phyloP scores from a whole-genome alignment of 2,797 vertebrate genomes.

The Brachyalestes nurse region DNA sequence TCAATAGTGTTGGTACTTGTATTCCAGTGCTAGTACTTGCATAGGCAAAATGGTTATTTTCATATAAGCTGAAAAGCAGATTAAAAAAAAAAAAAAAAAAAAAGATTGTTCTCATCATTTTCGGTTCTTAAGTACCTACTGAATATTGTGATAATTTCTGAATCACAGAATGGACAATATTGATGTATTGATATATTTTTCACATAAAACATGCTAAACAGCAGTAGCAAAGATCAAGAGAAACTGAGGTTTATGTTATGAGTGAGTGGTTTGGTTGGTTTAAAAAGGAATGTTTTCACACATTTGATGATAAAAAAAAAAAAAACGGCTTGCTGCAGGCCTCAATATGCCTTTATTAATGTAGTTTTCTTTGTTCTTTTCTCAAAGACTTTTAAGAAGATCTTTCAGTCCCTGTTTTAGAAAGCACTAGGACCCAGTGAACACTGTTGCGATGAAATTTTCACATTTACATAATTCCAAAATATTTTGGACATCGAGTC shows the following conservation, averaged over 20 bases:
- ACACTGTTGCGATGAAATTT: neutral
- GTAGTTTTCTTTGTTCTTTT: neutral
- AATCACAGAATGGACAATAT: constrained; percentile 40
- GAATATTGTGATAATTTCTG: constrained; percentile 45
- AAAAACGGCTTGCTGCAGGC: neutral
- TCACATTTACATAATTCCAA: neutral
- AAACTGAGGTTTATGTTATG: constrained; percentile 22
- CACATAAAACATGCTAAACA: constrained; percentile 42
- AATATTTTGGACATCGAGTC: neutral
- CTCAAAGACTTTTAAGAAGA: neutral
- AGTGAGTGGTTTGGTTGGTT: constrained; percentile 22
- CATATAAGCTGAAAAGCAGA: constrained; percentile 36
- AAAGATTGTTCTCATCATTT: constrained; percentile 31
- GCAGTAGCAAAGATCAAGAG: neutral
- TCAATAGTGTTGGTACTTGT: constrained; percentile 14
- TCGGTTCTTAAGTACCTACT: constrained; percentile 8
- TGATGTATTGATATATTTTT: constrained; percentile 46
- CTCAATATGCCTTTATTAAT: constrained; percentile 10
- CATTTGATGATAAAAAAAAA: constrained; percentile 25
- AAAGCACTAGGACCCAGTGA: neutral
- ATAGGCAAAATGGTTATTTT: constrained; percentile 46
- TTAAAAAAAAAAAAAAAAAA: neutral
- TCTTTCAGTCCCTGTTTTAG: neutral
- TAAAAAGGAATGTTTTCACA: constrained; percentile 19
- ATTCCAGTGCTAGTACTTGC: constrained; percentile 29